Conservation (phyloP, 2,888 invertebrate species). For the Pandemis cinnamomeana region DNA sequence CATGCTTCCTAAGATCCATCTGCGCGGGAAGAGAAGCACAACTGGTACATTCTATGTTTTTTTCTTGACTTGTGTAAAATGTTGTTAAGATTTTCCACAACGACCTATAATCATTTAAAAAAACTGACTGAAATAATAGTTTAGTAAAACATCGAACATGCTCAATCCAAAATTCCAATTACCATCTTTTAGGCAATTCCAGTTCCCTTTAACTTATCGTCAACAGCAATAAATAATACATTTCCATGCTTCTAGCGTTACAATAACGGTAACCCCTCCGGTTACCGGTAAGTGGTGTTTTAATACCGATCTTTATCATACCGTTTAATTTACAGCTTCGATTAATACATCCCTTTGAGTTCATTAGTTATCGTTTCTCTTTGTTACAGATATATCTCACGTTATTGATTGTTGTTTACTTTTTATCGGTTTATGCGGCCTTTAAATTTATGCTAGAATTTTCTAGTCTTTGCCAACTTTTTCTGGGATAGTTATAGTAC, state of each 20-base stretch:
- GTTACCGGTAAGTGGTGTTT: slow-evolving; percentile 33
- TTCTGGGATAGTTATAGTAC: no score
- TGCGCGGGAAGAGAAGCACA: no score
- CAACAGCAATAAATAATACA: slow-evolving; percentile 24
- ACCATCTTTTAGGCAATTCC: not conserved
- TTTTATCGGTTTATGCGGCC: not conserved
- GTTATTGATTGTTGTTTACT: slow-evolving; percentile 2
- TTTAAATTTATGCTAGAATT: no score
- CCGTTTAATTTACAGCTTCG: slow-evolving; percentile 30
- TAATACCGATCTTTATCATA: slow-evolving; percentile 34
- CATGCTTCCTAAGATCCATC: no score
- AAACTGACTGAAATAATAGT: no score
- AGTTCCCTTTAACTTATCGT: slow-evolving; percentile 5
- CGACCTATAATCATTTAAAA: no score
- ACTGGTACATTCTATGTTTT: no score
- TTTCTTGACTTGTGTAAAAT: no score
- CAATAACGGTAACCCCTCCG: slow-evolving; percentile 21
- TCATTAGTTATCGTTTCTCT: slow-evolving; percentile 15
- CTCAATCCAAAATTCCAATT: no score
- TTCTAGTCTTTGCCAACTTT: no score
- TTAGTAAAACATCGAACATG: no score
- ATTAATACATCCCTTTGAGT: slow-evolving; percentile 21
- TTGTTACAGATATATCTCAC: not conserved
- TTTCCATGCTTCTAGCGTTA: slow-evolving; percentile 15
- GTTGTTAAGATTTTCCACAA: no score